Evolutionary conservation across 2,888 invertebrate species (phyloP).

Genomic region (Euproctis similis): DNA sequence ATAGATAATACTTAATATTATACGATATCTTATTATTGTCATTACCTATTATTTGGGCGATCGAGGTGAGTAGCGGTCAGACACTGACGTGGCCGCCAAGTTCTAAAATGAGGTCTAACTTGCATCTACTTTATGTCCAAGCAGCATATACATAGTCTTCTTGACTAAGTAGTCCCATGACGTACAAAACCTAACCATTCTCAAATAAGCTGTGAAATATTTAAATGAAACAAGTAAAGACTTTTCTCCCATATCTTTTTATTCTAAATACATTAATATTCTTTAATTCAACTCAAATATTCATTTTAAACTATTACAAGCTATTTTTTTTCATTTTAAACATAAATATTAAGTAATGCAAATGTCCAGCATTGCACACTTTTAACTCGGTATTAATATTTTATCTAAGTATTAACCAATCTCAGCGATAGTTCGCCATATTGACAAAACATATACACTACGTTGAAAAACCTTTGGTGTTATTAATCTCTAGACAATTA

Average conservation of each 20-base stretch:
- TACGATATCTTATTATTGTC: too few species aligned
- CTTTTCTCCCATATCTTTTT: conserved; percentile 73
- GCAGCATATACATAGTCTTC: too few species aligned
- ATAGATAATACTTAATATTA: too few species aligned
- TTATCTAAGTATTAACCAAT: conserved; percentile 69
- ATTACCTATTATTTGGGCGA: too few species aligned
- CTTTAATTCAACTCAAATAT: conserved; percentile 74
- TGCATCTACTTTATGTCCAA: too few species aligned
- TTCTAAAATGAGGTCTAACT: too few species aligned
- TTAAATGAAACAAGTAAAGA: conserved; percentile 31
- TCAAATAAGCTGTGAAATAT: too few species aligned
- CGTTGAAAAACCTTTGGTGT: conserved; percentile 53
- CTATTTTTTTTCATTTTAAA: conserved; percentile 68
- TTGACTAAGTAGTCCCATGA: too few species aligned
- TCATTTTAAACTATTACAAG: conserved; percentile 75
- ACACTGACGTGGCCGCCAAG: too few species aligned
- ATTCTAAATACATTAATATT: conserved; percentile 77
- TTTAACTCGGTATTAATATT: conserved; percentile 67
- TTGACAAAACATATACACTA: conserved; percentile 57
- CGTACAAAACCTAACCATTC: too few species aligned
- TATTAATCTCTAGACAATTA: conserved; percentile 37
- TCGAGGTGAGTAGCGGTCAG: too few species aligned
- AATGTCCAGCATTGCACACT: conserved; percentile 75
- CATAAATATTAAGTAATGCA: conserved; percentile 73
- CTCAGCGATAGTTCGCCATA: conserved; percentile 66